A percentile compares a stretch with the other conserved stretches of the same genome.
These are phyloP conservation scores for Pachycephus smyrnensis DNA, from an alignment of 2,888 invertebrate species.

Conservation along the genomic window DNA sequence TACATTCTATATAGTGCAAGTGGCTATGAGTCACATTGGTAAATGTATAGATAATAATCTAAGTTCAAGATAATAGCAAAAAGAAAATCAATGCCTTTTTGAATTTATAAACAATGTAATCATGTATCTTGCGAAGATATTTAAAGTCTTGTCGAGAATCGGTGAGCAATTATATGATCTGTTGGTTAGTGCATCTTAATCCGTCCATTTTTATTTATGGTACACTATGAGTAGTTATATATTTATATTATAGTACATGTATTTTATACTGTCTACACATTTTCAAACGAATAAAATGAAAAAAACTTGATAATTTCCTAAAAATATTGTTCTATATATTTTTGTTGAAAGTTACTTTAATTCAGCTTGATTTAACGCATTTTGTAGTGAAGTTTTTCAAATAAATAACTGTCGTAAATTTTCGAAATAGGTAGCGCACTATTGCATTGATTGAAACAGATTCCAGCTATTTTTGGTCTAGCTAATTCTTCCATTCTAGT, in stretches of 20 bases:
- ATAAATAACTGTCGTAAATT: neutral
- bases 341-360: neutral
- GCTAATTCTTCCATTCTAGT: conserved; percentile 67
- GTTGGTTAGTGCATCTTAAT: conserved; percentile 19
- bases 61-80: neutral
- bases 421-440: neutral
- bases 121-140: neutral
- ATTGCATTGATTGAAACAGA: neutral
- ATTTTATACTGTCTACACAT: conserved; percentile 12
- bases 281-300: conserved; percentile 1
- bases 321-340: neutral
- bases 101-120: neutral
- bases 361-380: neutral
- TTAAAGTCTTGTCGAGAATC: neutral
- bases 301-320: conserved; percentile 5
- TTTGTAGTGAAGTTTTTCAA: neutral
- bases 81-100: neutral
- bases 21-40: neutral
- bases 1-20: neutral
- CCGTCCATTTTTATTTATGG: conserved; percentile 21
- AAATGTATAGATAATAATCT: neutral
- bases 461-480: conserved; percentile 53
- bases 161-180: neutral
- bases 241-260: conserved; percentile 13
- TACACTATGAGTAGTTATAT: conserved; percentile 19